Base-by-base conservation (phyloP, 2,113 vertebrate species). In the Plotosus lineatus region DNA sequence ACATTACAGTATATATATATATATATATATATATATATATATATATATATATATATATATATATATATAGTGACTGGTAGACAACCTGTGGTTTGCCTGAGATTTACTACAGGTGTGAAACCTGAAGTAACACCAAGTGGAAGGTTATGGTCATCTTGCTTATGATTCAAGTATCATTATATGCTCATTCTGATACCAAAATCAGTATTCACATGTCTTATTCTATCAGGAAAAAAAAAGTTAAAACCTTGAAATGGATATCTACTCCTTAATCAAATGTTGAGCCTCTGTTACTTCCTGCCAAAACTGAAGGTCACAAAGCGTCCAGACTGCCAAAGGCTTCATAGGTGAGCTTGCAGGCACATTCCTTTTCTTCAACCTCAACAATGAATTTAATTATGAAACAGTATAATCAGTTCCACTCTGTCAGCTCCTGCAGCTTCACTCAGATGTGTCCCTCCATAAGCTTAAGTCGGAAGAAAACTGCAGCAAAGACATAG, bases 351-450 rank as follows among this genome's bases (percentile, higher is more conserved):
- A 48, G 23, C 21, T 48, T 26, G 63, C 63, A 69, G 33, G 42
- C 46, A 63, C 69, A 63, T 80, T 80, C 31, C 79, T 63, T 5
- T 73, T 44, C 42, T 71, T 36, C 21, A 11, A 58, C 55, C 31
- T 51, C 15, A 56, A 63, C 60, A 46, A 55, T 51, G 79, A 7
- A 74, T 74, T 80, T 61, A 80, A 80, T 80, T 74, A 63, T 50
- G 55, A 60, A 73, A 80, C 69, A 40, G 26, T 74, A 40, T n/a
- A 48, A 63, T 74, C 68, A 44, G 78, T 61, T 80, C 78, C 78
- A 80, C 40, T 61, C 42, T 61, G 68, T 72, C 78, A 61, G 78
- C 65, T 72, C 31, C 33, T 56, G 31, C 51, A 38, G 66, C 78
- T 44, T 66, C 50, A 31, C 63, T 14, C 23, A 55, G 38, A 53